These are phyloP conservation scores for Cheirogaleus medius DNA, from an alignment of 2,113 vertebrate genomes.

Conservation along the genomic window DNA sequence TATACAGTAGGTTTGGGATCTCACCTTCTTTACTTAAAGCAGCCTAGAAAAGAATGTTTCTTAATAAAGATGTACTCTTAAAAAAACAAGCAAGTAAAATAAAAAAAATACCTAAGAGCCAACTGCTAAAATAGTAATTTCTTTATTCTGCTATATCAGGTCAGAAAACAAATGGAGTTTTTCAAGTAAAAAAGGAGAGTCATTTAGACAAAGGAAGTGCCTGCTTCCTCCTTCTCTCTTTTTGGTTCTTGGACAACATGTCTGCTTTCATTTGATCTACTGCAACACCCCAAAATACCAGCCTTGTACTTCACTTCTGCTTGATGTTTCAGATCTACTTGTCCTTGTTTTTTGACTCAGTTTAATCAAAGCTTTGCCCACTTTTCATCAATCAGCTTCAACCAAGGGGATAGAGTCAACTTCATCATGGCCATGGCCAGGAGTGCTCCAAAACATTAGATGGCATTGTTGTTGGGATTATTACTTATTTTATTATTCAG, in stretches of 20 bases:
- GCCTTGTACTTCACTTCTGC: background rate
- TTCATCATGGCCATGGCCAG: background rate
- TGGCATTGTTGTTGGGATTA: background rate
- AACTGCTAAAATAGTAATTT: conserved; percentile 17
- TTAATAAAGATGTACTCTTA: conserved; percentile 11
- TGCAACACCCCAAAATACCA: background rate
- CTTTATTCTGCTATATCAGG: background rate
- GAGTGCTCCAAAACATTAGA: background rate
- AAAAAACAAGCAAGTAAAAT: background rate
- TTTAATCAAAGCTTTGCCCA: background rate
- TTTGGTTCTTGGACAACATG: background rate
- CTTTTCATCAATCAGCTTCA: background rate
- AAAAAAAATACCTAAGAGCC: background rate
- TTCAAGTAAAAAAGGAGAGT: background rate
- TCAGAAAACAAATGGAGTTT: background rate
- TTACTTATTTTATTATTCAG: background rate
- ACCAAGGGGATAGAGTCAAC: background rate
- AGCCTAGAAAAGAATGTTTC: background rate
- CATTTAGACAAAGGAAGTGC: background rate
- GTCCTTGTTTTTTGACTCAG: background rate
- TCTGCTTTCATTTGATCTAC: background rate
- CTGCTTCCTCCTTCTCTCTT: background rate
- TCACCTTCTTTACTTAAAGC: background rate
- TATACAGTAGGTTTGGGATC: background rate
- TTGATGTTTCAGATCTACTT: background rate